phyloP scores from a whole-genome alignment of 53 echinoderm and acorn worm genomes.

The Holothuria leucospilota region DNA sequence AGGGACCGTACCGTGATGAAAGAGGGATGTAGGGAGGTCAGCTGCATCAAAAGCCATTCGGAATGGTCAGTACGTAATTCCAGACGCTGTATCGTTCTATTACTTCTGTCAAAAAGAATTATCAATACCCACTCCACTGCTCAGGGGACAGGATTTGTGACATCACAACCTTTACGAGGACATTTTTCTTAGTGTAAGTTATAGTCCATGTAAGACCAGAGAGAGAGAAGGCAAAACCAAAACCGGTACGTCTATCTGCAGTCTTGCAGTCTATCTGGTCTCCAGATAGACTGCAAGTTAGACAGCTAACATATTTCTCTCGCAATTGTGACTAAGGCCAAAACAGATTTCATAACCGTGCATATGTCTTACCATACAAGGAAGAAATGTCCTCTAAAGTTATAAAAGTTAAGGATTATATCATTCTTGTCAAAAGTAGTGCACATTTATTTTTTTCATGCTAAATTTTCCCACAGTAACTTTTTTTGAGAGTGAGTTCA shows the following conservation, averaged over 20 bases:
- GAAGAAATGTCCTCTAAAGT: too few relatives aligned
- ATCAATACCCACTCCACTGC: conserved; percentile 8
- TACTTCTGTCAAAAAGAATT: conserved; percentile 20
- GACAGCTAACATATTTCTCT: conserved; percentile 28
- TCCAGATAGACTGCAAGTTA: conserved; percentile 24
- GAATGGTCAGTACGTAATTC: conserved; percentile 6
- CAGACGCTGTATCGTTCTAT: neutral
- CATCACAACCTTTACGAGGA: conserved; percentile 10
- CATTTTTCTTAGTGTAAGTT: conserved; percentile 19
- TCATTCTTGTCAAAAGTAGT: too few relatives aligned
- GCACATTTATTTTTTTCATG: too few relatives aligned
- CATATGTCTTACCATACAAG: too few relatives aligned
- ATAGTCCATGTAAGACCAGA: conserved; percentile 23
- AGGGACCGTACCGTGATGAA: conserved; percentile 65
- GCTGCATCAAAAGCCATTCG: conserved; percentile 5
- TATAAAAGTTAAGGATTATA: too few relatives aligned
- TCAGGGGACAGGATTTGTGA: conserved; percentile 42
- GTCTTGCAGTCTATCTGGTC: neutral
- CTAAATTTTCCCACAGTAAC: too few relatives aligned
- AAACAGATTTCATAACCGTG: too few relatives aligned
- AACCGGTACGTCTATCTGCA: conserved; percentile 1
- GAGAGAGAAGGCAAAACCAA: conserved; percentile 29
- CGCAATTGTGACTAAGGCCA: too few relatives aligned
- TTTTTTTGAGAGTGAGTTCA: too few relatives aligned
- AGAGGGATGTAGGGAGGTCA: conserved; percentile 63